A percentile compares a stretch with the other conserved stretches of the same genome.
These are phyloP conservation scores for Thymelicus lineola DNA, from an alignment of 2,888 invertebrate species.

Conservation along the genomic window DNA sequence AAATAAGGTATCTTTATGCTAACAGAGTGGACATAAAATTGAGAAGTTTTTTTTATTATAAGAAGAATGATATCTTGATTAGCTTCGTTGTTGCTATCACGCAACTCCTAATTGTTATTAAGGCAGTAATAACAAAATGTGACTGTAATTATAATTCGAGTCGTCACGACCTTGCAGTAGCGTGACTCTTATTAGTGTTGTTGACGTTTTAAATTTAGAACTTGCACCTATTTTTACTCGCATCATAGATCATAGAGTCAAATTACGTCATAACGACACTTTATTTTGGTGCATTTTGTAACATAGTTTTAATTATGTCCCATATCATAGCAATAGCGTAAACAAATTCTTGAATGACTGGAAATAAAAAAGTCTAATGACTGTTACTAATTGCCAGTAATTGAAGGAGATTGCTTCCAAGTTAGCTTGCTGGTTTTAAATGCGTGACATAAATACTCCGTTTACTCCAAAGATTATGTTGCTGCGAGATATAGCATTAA, in stretches of 20 bases:
- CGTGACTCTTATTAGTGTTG: constrained; percentile 32
- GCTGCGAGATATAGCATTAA: constrained; percentile 11
- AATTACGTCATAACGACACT: constrained; percentile 14
- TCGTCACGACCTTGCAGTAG: constrained; percentile 30
- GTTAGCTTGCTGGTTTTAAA: constrained; percentile 19
- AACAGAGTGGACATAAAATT: constrained; percentile 8
- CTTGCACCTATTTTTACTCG: constrained; percentile 32
- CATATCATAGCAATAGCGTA: not conserved
- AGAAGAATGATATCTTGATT: constrained; percentile 21
- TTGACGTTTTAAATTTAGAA: constrained; percentile 35
- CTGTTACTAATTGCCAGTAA: constrained; percentile 29
- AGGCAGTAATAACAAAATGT: constrained; percentile 26
- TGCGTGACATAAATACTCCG: constrained; percentile 29
- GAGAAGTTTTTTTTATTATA: constrained; percentile 12
- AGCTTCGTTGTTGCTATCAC: constrained; percentile 15
- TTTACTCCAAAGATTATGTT: constrained; percentile 33
- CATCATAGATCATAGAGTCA: constrained; percentile 33
- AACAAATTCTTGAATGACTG: constrained; percentile 14
- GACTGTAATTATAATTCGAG: constrained; percentile 33
- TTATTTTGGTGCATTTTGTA: not conserved
- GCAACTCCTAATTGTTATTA: constrained; percentile 30
- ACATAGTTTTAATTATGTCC: not conserved
- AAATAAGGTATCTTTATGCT: constrained; percentile 4
- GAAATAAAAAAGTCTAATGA: constrained; percentile 26
- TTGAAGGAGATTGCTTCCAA: constrained; percentile 33